Evolutionary conservation across 2,113 vertebrate species (phyloP).

Genomic region (Mustela lutreola): DNA sequence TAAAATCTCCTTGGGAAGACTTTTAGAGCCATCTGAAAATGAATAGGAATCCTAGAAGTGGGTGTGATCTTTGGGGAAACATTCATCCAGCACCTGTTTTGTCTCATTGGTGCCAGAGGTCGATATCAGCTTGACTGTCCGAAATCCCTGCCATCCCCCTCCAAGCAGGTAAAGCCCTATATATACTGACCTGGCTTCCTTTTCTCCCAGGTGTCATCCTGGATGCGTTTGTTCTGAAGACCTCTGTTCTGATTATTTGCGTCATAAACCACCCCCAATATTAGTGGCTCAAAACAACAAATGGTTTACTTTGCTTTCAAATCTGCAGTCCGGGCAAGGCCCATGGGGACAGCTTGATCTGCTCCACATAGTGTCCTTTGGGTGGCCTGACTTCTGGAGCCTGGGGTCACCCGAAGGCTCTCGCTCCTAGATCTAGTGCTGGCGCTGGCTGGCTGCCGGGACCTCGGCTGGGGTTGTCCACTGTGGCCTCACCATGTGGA

Average conservation of each 20-base stretch:
- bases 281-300: neutral
- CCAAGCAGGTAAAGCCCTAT: neutral
- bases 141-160: neutral
- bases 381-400: neutral
- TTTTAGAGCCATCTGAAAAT: conserved; percentile 25
- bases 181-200: neutral
- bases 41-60: conserved; percentile 41
- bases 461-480: neutral
- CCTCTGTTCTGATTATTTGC: neutral
- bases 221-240: neutral
- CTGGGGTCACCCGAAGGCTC: neutral
- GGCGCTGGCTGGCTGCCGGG: neutral
- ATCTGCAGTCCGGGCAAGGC: neutral
- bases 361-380: neutral
- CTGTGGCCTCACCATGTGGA: neutral
- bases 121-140: neutral
- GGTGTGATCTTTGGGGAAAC: neutral
- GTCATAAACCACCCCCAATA: neutral
- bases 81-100: neutral
- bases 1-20: conserved; percentile 55
- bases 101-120: neutral
- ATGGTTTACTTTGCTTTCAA: neutral
- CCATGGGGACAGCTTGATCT: neutral
- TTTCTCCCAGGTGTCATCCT: neutral
- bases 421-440: neutral